Evolutionary conservation across 2,113 vertebrate genomes (phyloP).

Genomic region (Gracilinanus agilis): DNA sequence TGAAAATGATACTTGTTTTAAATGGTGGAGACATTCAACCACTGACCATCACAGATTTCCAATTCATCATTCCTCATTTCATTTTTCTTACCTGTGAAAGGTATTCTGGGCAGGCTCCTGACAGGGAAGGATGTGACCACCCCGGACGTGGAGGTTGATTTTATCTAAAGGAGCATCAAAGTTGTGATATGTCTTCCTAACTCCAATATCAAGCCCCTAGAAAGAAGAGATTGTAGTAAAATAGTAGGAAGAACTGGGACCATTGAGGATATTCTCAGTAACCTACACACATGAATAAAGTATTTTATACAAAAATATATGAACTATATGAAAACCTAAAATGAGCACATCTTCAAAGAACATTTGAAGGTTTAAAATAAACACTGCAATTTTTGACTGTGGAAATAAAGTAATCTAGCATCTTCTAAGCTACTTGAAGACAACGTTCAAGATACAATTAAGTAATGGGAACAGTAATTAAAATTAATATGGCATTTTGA

Average conservation of each 20-base stretch:
- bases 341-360: not conserved
- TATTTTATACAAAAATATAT: not conserved
- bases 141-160: conserved; percentile 87
- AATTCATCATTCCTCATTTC: not conserved
- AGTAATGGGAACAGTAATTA: not conserved
- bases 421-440: not conserved
- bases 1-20: not conserved
- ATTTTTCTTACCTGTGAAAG: conserved; percentile 71
- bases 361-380: not conserved
- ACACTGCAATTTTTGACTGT: not conserved
- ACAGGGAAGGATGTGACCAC: conserved; percentile 87
- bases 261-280: not conserved
- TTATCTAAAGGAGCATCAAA: conserved; percentile 77
- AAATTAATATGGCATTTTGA: not conserved
- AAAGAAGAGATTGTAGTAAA: conserved; percentile 8
- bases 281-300: not conserved
- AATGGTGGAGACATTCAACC: not conserved
- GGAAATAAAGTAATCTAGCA: not conserved
- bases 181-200: conserved; percentile 6
- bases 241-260: not conserved
- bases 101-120: conserved; percentile 84
- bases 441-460: not conserved
- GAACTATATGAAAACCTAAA: not conserved
- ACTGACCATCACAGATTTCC: not conserved
- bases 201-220: conserved; percentile 73